Percentiles rank a stretch among this genome's conserved stretches.
Evolutionary conservation across 2,888 invertebrate species (phyloP).

Genomic region (Parnassius apollo): DNA sequence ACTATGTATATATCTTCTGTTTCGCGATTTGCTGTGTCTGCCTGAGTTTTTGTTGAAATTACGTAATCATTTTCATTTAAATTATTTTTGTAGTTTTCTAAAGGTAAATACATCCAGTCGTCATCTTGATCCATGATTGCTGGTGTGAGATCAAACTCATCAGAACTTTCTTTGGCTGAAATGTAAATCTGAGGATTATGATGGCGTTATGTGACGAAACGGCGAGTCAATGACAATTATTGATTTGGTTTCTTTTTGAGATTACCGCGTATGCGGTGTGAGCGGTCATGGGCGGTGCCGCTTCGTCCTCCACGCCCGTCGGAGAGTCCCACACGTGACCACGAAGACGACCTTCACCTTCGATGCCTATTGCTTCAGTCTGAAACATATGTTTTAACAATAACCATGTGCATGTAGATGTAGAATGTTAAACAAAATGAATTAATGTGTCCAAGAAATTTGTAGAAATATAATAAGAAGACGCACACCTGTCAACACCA

Average conservation of each 20-base stretch:
- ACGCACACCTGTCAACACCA: conserved; percentile 88
- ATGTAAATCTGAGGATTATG: conserved; percentile 73
- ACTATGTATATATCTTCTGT: conserved; percentile 47
- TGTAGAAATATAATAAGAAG: background rate
- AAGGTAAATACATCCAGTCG: conserved; percentile 72
- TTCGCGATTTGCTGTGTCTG: conserved; percentile 10
- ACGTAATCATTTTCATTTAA: conserved; percentile 27
- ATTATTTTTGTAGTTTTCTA: conserved; percentile 39
- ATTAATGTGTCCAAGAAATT: too few relatives aligned
- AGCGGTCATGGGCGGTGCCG: conserved; percentile 55
- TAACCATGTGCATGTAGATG: background rate
- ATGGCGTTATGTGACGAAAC: conserved; percentile 54
- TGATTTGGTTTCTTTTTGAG: conserved; percentile 53
- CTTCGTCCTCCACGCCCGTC: conserved; percentile 69
- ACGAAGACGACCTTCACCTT: conserved; percentile 59
- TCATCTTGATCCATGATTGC: conserved; percentile 55
- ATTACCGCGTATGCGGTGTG: conserved; percentile 70
- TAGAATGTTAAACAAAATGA: background rate
- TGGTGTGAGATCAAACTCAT: conserved; percentile 66
- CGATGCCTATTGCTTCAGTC: conserved; percentile 48
- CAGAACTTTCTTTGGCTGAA: conserved; percentile 78
- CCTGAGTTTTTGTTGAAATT: conserved; percentile 6
- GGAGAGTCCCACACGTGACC: conserved; percentile 76
- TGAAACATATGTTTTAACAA: conserved; percentile 32
- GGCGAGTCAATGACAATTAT: conserved; percentile 50